Percentiles rank a stretch among this genome's conserved stretches.
Evolutionary conservation across 2,797 vertebrate genomes (phyloP).

Genomic region (Orientallactaga sibirica): DNA sequence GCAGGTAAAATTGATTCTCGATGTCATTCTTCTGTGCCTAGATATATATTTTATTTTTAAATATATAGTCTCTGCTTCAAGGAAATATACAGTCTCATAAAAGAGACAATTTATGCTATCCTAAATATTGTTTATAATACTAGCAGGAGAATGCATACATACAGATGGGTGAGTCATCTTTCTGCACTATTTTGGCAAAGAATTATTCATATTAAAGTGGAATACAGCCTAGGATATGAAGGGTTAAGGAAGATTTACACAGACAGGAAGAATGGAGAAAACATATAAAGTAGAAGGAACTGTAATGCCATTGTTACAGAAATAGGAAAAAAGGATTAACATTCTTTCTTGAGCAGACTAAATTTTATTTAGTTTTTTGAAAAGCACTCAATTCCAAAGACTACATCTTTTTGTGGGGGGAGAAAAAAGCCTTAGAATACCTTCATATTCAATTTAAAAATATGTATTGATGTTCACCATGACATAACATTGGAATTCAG

Average conservation of each 20-base stretch:
- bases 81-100: not conserved
- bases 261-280: not conserved
- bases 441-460: slow-evolving; percentile 24
- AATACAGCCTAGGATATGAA: not conserved
- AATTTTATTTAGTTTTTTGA: not conserved
- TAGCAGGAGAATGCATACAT: not conserved
- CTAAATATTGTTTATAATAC: not conserved
- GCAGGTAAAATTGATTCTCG: not conserved
- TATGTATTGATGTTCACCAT: not conserved
- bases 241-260: not conserved
- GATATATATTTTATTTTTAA: not conserved
- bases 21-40: not conserved
- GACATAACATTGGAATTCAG: slow-evolving; percentile 5
- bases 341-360: not conserved
- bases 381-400: not conserved
- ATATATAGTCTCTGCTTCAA: not conserved
- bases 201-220: not conserved
- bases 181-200: not conserved
- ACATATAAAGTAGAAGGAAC: not conserved
- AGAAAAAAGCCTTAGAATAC: slow-evolving; percentile 6
- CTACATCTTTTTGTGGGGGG: not conserved
- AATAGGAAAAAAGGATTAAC: slow-evolving; percentile 24
- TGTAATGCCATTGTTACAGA: not conserved
- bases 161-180: not conserved
- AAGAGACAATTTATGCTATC: not conserved